Percentiles rank a stretch among this genome's conserved stretches.
Evolutionary conservation across 2,797 vertebrate species (phyloP).

Genomic region (Cryptoblepharus egeriae): DNA sequence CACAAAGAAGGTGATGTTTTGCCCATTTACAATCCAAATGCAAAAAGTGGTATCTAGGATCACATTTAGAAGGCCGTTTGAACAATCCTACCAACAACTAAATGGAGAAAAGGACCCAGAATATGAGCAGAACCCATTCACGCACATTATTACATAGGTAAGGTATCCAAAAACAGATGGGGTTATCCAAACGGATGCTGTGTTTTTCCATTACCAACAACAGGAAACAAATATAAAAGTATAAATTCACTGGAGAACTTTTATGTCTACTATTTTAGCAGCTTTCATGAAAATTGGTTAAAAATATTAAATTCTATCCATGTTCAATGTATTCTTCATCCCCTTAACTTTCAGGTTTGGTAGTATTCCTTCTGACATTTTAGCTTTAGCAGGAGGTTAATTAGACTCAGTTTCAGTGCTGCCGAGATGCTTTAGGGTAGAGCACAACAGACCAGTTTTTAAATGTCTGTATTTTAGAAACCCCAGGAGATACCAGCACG

Average conservation of each 20-base stretch:
- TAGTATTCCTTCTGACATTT: conserved; percentile 67
- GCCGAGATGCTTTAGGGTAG: conserved; percentile 56
- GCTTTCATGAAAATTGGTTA: conserved; percentile 50
- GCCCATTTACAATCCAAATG: no score
- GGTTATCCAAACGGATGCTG: no score
- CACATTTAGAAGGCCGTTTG: no score
- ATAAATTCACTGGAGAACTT: conserved; percentile 22
- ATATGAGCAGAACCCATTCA: neutral
- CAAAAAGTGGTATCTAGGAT: no score
- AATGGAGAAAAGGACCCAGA: no score
- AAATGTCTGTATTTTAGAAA: conserved; percentile 60
- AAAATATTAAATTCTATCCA: conserved; percentile 38
- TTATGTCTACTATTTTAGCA: conserved; percentile 11
- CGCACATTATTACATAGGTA: neutral
- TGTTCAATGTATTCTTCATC: neutral
- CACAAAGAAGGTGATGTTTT: no score
- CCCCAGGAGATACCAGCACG: conserved; percentile 62
- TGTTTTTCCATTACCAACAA: neutral
- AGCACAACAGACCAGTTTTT: conserved; percentile 60
- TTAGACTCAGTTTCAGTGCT: conserved; percentile 64
- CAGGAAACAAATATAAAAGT: conserved; percentile 35
- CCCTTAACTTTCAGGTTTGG: conserved; percentile 40
- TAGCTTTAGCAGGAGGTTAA: conserved; percentile 73
- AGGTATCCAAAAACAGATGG: no score
- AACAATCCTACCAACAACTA: no score